A percentile compares a stretch with the other conserved stretches of the same genome.
Conservation (phyloP, 2,888 invertebrate genomes). For the Tipula unca region DNA sequence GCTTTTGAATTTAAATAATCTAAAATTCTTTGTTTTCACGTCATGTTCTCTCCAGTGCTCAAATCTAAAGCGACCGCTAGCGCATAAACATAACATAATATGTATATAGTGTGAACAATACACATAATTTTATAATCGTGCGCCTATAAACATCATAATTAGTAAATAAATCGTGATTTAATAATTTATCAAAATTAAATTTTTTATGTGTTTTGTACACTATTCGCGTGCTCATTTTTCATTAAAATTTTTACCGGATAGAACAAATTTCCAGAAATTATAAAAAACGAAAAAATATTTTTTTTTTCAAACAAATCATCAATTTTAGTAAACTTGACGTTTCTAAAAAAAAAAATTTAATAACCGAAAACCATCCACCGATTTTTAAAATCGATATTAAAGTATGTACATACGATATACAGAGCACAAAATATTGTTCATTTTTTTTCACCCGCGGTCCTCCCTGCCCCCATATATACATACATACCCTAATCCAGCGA, state of each 20-base stretch:
- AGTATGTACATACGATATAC: not conserved
- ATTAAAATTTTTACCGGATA: not conserved
- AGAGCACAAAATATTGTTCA: not conserved
- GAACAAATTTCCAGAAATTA: not conserved
- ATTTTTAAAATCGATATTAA: not conserved
- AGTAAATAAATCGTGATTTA: not conserved
- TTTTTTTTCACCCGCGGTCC: not conserved
- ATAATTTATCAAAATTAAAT: not conserved
- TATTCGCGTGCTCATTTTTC: not conserved
- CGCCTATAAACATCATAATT: not conserved
- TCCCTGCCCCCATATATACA: not conserved
- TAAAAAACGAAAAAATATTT: not conserved
- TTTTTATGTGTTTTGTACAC: not conserved
- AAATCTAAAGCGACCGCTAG: too few relatives aligned
- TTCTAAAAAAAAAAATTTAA: not conserved
- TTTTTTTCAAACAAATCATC: not conserved
- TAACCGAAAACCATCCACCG: not conserved
- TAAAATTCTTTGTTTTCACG: too few relatives aligned
- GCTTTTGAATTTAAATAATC: too few relatives aligned
- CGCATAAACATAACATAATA: too few relatives aligned
- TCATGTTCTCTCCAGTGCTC: too few relatives aligned
- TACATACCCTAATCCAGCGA: not conserved
- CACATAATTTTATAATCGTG: not conserved
- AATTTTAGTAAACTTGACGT: not conserved
- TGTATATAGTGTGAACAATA: not conserved